A percentile compares a stretch with the other conserved stretches of the same genome.
These are phyloP conservation scores for Xiphias gladius DNA, from an alignment of 2,113 vertebrate genomes.

Conservation along the genomic window DNA sequence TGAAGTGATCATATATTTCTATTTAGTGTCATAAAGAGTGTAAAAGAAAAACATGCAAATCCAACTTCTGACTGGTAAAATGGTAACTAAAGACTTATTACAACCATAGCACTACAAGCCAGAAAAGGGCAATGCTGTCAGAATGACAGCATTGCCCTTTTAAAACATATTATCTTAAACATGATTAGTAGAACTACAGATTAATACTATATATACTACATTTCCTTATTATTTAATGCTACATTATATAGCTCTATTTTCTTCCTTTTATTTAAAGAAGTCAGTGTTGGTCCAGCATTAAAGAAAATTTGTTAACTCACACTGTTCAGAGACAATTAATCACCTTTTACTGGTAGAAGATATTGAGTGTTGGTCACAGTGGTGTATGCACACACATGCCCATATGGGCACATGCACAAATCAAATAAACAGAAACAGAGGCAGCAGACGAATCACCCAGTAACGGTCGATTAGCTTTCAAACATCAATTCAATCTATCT, in stretches of 20 bases:
- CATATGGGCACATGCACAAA: background rate
- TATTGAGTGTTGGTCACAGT: background rate
- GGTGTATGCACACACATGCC: background rate
- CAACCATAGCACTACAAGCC: slow-evolving; percentile 2
- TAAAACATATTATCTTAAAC: background rate
- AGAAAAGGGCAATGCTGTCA: no score
- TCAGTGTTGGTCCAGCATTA: slow-evolving; percentile 1
- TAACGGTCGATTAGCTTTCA: slow-evolving; percentile 69
- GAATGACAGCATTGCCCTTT: background rate
- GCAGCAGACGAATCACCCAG: slow-evolving; percentile 40
- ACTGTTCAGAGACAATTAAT: slow-evolving; percentile 24
- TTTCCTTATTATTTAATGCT: background rate
- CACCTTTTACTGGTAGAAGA: background rate
- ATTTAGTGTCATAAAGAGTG: background rate
- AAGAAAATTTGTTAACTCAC: slow-evolving; percentile 32
- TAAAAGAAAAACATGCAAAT: background rate
- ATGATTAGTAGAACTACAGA: background rate
- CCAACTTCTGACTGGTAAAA: background rate
- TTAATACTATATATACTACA: background rate
- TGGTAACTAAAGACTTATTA: background rate
- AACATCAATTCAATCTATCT: slow-evolving; percentile 59
- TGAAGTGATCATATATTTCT: background rate
- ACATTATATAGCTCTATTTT: background rate
- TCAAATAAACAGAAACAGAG: slow-evolving; percentile 25
- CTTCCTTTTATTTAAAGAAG: slow-evolving; percentile 1